These are phyloP conservation scores for Cranoglanis bouderius DNA, from an alignment of 2,113 vertebrate genomes.

Conservation along the genomic window DNA sequence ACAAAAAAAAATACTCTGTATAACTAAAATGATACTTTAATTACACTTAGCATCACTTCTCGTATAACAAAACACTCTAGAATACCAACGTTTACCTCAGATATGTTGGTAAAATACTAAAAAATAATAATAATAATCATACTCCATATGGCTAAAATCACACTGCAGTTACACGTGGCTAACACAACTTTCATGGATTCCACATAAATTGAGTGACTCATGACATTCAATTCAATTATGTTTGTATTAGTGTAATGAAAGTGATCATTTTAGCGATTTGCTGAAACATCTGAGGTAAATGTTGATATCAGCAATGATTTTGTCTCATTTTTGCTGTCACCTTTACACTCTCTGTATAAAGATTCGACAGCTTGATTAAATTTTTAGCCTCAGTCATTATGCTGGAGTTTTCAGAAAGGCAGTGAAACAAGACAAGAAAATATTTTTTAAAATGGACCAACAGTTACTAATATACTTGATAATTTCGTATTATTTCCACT, in stretches of 20 bases:
- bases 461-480: background rate
- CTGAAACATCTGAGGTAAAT: background rate
- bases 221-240: background rate
- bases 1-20: background rate
- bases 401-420: background rate
- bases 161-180: background rate
- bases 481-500: background rate
- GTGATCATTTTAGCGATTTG: background rate
- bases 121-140: too few species aligned
- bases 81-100: background rate
- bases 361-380: background rate
- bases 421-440: too few species aligned
- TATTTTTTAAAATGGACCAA: background rate
- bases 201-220: background rate
- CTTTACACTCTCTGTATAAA: background rate
- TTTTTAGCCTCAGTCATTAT: background rate
- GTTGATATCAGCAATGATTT: background rate
- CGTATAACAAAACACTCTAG: background rate
- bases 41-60: background rate
- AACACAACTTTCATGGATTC: background rate
- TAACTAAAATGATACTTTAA: background rate
- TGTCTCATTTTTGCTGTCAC: background rate
- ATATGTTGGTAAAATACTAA: background rate
- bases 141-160: background rate
- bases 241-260: background rate